These are phyloP conservation scores for Phthorimaea operculella DNA, from an alignment of 1,140 invertebrate genomes.

Conservation along the genomic window DNA sequence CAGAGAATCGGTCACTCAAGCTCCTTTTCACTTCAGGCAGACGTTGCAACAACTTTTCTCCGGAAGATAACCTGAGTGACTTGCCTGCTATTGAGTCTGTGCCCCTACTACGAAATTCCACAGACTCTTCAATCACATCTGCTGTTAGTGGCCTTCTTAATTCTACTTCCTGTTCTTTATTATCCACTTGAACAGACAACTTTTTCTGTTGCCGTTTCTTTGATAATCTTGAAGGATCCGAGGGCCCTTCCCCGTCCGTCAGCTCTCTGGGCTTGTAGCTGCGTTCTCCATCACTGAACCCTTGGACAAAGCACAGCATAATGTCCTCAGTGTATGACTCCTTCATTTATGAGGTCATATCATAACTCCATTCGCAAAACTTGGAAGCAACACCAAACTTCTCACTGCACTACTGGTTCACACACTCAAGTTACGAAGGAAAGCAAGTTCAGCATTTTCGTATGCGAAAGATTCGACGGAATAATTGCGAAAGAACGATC, in stretches of 20 bases:
- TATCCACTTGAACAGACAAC: background rate
- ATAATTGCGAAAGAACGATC: background rate
- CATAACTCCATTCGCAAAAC: background rate
- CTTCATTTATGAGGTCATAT: slow-evolving; percentile 58
- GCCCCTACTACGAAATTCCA: slow-evolving; percentile 21
- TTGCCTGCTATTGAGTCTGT: slow-evolving; percentile 29
- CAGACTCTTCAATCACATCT: background rate
- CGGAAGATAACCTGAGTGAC: slow-evolving; percentile 43
- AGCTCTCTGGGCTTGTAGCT: slow-evolving; percentile 34
- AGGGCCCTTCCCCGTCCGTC: slow-evolving; percentile 21
- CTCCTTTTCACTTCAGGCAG: slow-evolving; percentile 55
- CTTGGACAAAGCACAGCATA: slow-evolving; percentile 64
- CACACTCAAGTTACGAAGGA: background rate
- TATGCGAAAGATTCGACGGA: background rate
- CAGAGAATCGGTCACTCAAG: slow-evolving; percentile 56
- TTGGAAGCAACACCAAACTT: background rate
- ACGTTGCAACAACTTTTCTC: slow-evolving; percentile 22
- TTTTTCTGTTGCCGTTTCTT: background rate
- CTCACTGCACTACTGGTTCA: background rate
- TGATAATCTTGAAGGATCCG: slow-evolving; percentile 3
- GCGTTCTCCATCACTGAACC: slow-evolving; percentile 43
- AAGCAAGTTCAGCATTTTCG: background rate
- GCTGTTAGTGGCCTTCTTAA: background rate
- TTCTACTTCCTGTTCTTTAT: background rate
- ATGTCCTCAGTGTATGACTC: slow-evolving; percentile 57